Base-by-base conservation (phyloP, 2,888 invertebrate species). In the Disparrhopalites patrizii region DNA sequence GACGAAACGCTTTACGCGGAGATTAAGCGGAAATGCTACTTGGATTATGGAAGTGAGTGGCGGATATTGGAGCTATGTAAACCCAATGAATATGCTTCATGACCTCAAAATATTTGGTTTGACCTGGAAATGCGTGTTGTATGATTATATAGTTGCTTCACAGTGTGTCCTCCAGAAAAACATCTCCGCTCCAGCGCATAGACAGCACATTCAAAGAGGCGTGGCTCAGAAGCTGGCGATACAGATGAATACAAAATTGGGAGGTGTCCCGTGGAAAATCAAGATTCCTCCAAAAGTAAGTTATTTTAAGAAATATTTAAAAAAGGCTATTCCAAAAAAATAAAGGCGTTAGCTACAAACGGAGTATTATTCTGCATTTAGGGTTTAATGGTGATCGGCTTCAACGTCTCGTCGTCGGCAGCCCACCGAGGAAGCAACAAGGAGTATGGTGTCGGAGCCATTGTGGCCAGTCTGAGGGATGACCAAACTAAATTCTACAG, bases 191-290 rank as follows among this genome's bases (percentile, higher is more conserved):
- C 58, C 3, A 36, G 13, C 1, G 18, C 30, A 8, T 27, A 0
- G 55, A n/a, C 13, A 8, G 20, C 25, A 64, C 7, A 25, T 31
- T 23, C 30, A 33, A 7, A n/a, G 23, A 2, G 56, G 64, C 3
- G 31, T 63, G 1, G 64, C 64, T n/a, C 63, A 82, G 0, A 84
- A 84, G 76, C 79, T 83, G 52, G 81, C 81, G 13, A 80, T 84
- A 28, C 84, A 84, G 76, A 77, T 84, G 66, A 81, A 81, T 74
- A 81, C 82, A 73, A 84, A 84, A 76, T 79, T 96, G 36, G 95
- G 95, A 18, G 96, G 95, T 0, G 87, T 90, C 0, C 91, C 94
- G 0, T 96, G 95, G 95, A 81, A 84, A 1, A 84, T 93, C 0
- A 82, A 84, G 0, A 81, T 90, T 38, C 91, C 91, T 0, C 66